Base-by-base conservation (phyloP, 2,888 invertebrate genomes). In the Anorthoa munda region DNA sequence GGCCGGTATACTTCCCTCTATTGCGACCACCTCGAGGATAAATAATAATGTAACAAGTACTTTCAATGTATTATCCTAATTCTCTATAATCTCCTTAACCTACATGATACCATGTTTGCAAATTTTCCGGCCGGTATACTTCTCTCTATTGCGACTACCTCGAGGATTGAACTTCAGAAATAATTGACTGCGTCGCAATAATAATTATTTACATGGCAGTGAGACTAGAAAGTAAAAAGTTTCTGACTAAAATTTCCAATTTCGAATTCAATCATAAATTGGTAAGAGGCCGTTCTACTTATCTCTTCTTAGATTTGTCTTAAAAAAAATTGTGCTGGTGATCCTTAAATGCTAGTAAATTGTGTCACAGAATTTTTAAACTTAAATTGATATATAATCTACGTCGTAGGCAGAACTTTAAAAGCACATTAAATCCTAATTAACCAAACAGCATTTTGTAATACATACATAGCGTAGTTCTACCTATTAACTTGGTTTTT, bases 391-490 rank as follows among this genome's bases (percentile, higher is more conserved):
- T 31, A 9, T 45, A n/a, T 58, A 18, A 18, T 23, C 15, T 45
- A n/a, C 58, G 21, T 39, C 9, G 31, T 48, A 18, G 66, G 17
- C 17, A 2, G 51, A 17, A 58, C 66, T 58, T 58, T 13, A 51
- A 58, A 58, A 18, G 45, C 46, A 51, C 1, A 1, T 50, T n/a
- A 50, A 58, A 50, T 58, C 9, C 13, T 56, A 48, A 23, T 56
- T 67, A 39, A n/a, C 15, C 12, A 58, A 23, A 45, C 17, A 23
- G 23, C n/a, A 50, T 50, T 72, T 68, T 39, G 39, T 39, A 39
- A 39, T 39, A 39, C 7, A 39, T 39, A 39, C 39, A 39, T 39
- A 39, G 39, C 39, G 39, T 39, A 9, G 39, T 39, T 9, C 9
- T 39, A 39, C 39, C 39, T 39, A 9, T 31, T 23, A 21, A 4